Base-by-base conservation (phyloP, 2,797 vertebrate species). In the Discoglossus pictus region DNA sequence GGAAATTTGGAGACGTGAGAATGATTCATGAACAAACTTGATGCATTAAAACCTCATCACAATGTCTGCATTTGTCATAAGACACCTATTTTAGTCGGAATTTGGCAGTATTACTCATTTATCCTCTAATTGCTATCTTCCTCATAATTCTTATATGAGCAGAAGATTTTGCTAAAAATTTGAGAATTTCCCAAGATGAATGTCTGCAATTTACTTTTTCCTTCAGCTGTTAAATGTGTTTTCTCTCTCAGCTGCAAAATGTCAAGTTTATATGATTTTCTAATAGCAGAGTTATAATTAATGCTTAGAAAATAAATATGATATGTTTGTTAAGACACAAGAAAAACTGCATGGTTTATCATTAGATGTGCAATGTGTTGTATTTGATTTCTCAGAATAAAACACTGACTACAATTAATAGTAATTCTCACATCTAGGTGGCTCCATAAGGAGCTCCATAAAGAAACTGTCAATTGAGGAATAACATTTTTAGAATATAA, bases 1-100 rank as follows among this genome's bases (percentile, higher is more conserved):
- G 15, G 47, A 38, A n/a, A 10, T 2, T 27, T 21, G 9, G 3
- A 34, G 31, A 27, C 8, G 2, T 70, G 38, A 42, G 2, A 17
- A 66, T 79, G 73, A 80, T 80, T 79, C 74, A 77, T 31, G 52
- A 51, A 40, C 46, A 69, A 13, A 7, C 69, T 31, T n/a, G 16
- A 68, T 72, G 43, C 68, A 77, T 77, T 62, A 44, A 79, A 81
- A 74, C 27, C 67, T 77, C 24, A 64, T 73, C 80, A 78, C 79
- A 72, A 36, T 73, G 63, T 59, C 15, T 43, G 27, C 65, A 20
- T 77, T 81, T 79, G 38, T 83, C 63, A 77, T 68, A 64, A 71
- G 23, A 38, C 55, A 10, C 74, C 27, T 38, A 38, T 52, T 17
- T 73, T 18, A 12, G 39, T 25, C 34, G 12, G 7, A n/a, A 50